Percentiles rank a stretch among this genome's conserved stretches.
Evolutionary conservation across 2,888 invertebrate genomes (phyloP).

Genomic region (Chirona hameri): DNA sequence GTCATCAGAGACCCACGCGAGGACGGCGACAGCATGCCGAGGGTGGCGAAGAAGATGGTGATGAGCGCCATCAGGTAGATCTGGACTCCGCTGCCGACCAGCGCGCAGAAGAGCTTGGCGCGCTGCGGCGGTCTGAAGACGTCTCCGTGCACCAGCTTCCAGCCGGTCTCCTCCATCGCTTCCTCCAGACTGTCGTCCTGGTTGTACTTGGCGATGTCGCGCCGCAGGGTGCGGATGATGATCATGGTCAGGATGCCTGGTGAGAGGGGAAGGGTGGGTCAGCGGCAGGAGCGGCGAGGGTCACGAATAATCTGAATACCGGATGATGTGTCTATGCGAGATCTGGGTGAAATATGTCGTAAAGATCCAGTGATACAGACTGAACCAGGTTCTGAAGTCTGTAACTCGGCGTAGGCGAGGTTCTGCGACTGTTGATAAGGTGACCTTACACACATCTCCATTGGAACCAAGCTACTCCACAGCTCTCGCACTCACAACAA

Average conservation of each 20-base stretch:
- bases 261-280: not conserved
- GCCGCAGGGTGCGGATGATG: constrained; percentile 86
- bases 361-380: no score
- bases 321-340: no score
- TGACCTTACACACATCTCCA: no score
- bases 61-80: constrained; percentile 92
- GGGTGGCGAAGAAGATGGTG: constrained; percentile 94
- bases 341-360: no score
- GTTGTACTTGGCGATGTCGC: constrained; percentile 82
- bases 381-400: no score
- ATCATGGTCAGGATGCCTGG: constrained; percentile 94
- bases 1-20: constrained; percentile 94
- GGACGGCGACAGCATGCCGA: constrained; percentile 97
- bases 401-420: no score
- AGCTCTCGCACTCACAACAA: no score
- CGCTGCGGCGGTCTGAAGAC: constrained; percentile 92
- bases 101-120: constrained; percentile 82
- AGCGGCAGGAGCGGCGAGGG: no score
- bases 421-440: no score
- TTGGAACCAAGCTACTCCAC: no score
- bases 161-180: constrained; percentile 95
- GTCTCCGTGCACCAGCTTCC: constrained; percentile 98
- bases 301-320: no score
- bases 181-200: constrained; percentile 87
- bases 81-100: constrained; percentile 95